Percentiles rank a stretch among this genome's conserved stretches.
Conservation (phyloP, 92 coral and sea anemone genomes). For the Scolanthus callimorphus region DNA sequence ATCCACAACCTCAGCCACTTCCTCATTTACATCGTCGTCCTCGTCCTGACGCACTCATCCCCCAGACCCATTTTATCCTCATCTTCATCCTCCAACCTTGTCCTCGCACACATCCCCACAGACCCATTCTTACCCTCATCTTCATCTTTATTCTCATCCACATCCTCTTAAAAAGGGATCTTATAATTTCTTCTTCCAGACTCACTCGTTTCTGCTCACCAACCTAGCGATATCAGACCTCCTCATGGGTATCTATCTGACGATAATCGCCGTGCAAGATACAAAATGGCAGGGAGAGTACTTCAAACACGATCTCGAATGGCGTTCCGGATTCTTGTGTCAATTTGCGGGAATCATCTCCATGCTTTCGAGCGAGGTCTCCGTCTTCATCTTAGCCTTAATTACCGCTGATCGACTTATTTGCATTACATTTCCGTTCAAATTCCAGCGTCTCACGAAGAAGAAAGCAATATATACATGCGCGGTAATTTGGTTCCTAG, state of each 20-base stretch:
- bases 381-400: conserved; percentile 38
- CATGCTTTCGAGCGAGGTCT: conserved; percentile 59
- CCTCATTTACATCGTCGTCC: too few species aligned
- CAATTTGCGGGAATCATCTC: conserved; percentile 38
- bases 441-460: conserved; percentile 26
- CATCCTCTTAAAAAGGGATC: too few species aligned
- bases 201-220: conserved; percentile 42
- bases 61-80: too few species aligned
- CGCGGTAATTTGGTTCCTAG: conserved; percentile 28
- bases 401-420: conserved; percentile 54
- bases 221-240: conserved; percentile 54
- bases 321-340: conserved; percentile 58
- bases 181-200: not conserved
- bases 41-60: too few species aligned
- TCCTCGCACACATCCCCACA: too few species aligned
- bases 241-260: conserved; percentile 55
- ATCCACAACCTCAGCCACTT: too few species aligned
- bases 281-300: conserved; percentile 60
- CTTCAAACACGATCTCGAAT: conserved; percentile 50
- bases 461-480: conserved; percentile 17
- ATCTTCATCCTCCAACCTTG: too few species aligned
- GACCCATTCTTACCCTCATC: too few species aligned
- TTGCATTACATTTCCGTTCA: conserved; percentile 58
- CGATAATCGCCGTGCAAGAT: conserved; percentile 45
- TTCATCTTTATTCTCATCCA: too few species aligned